Base-by-base conservation (phyloP, 2,888 invertebrate species). In the Volucella inflata region DNA sequence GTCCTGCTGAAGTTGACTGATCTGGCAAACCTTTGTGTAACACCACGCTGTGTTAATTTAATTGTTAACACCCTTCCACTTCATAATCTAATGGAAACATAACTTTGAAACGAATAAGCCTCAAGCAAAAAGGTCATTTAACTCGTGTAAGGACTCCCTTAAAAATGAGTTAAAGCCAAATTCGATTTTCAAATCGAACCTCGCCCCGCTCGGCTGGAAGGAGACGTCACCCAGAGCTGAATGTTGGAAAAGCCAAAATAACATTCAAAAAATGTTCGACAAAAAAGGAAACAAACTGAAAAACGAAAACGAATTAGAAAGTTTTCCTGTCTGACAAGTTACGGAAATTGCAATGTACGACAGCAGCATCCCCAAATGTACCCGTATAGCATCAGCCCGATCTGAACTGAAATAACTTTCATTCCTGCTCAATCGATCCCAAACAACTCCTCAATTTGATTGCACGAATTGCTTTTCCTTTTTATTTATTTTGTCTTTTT, bases 271-370 rank as follows among this genome's bases (percentile, higher is more conserved):
- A 14, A 30, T 30, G 6, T 30, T 30, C 30, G 30, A 30, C 30
- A 48, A 55, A 42, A 71, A 16, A 21, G 36, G 36, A 48, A 16
- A 64, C 36, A 74, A 65, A 46, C 16, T 42, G 17, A 36, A 30
- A 62, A 62, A 16, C 44, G 14, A 11, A 16, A 50, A 65, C 21
- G 44, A 59, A 85, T 85, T 81, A 85, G 76, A 81, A 85, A 85
- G 85, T 85, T 85, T 85, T 85, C 81, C 85, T 72, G 81, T 85
- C 85, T 81, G 81, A 85, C 81, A 85, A 81, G 71, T 85, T 85
- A 76, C 67, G 76, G 76, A 85, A 85, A 81, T 81, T 85, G 85
- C 72, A 77, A 77, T 76, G 53, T 81, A 81, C 72, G 60, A 62
- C 48, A 50, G 38, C 44, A 76, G 60, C 57, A 59, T 71, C 78